Percentiles rank a stretch among this genome's conserved stretches.
These are phyloP conservation scores for Saccostrea glomerata DNA, from an alignment of 1,140 invertebrate genomes.

Conservation along the genomic window DNA sequence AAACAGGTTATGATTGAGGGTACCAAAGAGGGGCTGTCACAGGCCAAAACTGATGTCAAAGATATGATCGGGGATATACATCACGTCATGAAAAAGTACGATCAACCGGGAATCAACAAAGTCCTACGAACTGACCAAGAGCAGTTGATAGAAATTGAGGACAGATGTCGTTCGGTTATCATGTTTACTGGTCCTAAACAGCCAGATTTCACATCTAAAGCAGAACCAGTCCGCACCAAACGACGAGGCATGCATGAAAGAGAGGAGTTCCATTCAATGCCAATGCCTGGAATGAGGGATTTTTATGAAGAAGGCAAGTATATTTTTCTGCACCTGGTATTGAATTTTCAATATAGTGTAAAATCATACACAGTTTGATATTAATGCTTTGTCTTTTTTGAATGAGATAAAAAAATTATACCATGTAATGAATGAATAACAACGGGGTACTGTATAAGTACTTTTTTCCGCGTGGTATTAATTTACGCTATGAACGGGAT, in stretches of 20 bases:
- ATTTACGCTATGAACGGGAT: too few relatives aligned
- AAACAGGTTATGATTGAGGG: conserved; percentile 21
- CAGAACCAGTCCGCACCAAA: background rate
- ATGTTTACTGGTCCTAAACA: conserved; percentile 14
- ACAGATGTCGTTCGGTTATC: background rate
- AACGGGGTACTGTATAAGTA: background rate
- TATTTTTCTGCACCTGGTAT: background rate
- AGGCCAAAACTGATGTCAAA: conserved; percentile 5
- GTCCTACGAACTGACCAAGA: background rate
- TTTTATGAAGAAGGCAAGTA: background rate
- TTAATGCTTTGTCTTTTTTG: background rate
- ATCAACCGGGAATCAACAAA: conserved; percentile 18
- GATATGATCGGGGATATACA: background rate
- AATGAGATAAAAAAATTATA: background rate
- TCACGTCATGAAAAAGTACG: background rate
- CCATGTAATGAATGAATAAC: background rate
- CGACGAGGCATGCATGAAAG: background rate
- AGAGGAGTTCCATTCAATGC: background rate
- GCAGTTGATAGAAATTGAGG: background rate
- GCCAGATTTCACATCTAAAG: background rate
- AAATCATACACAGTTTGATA: too few relatives aligned
- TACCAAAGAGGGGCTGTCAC: background rate
- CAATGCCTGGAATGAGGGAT: background rate
- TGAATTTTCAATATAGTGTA: background rate
- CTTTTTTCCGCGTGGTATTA: too few relatives aligned